Evolutionary conservation across 2,113 vertebrate genomes (phyloP).

Genomic region (Catharus minimus): DNA sequence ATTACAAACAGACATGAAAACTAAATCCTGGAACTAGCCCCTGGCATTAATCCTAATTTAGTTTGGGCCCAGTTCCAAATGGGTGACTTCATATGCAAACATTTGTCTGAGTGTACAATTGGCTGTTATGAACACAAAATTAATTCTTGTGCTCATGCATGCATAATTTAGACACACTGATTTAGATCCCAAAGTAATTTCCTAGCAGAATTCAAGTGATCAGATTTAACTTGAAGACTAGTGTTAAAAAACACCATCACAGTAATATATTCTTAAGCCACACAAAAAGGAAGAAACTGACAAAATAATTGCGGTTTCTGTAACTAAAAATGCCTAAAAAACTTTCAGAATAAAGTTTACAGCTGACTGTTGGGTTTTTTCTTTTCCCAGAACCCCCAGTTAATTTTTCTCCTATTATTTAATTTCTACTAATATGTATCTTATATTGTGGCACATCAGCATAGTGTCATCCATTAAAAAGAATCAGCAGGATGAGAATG

Average conservation of each 20-base stretch:
- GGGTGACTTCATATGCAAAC: constrained; percentile 43
- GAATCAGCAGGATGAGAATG: not conserved
- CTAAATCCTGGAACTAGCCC: constrained; percentile 13
- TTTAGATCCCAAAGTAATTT: constrained; percentile 32
- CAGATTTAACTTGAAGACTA: not conserved
- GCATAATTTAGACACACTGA: constrained; percentile 1
- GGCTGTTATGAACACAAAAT: constrained; percentile 38
- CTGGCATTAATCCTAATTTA: constrained; percentile 26
- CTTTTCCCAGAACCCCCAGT: not conserved
- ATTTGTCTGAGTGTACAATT: not conserved
- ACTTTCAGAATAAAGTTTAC: not conserved
- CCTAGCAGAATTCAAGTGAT: not conserved
- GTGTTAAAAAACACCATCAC: not conserved
- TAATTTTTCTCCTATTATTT: not conserved
- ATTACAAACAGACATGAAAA: constrained; percentile 18
- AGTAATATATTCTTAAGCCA: not conserved
- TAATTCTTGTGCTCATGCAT: constrained; percentile 16
- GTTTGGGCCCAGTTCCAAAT: constrained; percentile 35
- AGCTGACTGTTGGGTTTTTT: not conserved
- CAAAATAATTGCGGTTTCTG: not conserved
- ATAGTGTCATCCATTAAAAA: not conserved
- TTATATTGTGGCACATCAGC: not conserved
- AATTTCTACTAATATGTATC: not conserved
- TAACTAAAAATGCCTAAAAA: not conserved
- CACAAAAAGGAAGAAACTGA: not conserved